Evolutionary conservation across 2,797 vertebrate genomes (phyloP).

Genomic region (Chiroxiphia lanceolata): DNA sequence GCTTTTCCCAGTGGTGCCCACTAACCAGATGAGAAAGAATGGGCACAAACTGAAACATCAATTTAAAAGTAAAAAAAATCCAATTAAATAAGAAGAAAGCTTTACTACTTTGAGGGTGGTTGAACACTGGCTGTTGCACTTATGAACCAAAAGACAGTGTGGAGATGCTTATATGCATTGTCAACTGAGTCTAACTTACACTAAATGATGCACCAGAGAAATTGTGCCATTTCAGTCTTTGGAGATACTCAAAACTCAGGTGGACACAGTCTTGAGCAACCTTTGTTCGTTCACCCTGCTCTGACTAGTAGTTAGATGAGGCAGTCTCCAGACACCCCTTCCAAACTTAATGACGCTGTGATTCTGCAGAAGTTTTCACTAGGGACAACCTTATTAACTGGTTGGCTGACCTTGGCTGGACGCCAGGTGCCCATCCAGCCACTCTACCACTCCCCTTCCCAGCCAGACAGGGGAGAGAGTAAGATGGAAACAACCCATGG

Average conservation of each 20-base stretch:
- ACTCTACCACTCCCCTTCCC: too few relatives aligned
- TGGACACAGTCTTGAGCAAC: not conserved
- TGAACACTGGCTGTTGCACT: not conserved
- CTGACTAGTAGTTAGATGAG: too few relatives aligned
- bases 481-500: too few relatives aligned
- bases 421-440: too few relatives aligned
- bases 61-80: not conserved
- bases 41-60: rapidly evolving
- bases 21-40: not conserved
- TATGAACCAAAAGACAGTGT: not conserved
- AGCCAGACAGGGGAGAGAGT: too few relatives aligned
- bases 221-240: not conserved
- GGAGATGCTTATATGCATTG: not conserved
- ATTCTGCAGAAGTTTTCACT: not conserved
- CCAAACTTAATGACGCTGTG: not conserved
- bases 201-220: not conserved
- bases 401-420: too few relatives aligned
- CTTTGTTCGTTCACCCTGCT: rapidly evolving
- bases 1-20: not conserved
- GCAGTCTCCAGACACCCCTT: not conserved
- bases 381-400: not conserved
- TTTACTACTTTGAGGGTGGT: not conserved
- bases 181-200: not conserved
- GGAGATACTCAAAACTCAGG: not conserved
- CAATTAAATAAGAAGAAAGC: not conserved